A percentile compares a stretch with the other conserved stretches of the same genome.
Conservation (phyloP, 2,888 invertebrate species). For the Nemoura dubitans region DNA sequence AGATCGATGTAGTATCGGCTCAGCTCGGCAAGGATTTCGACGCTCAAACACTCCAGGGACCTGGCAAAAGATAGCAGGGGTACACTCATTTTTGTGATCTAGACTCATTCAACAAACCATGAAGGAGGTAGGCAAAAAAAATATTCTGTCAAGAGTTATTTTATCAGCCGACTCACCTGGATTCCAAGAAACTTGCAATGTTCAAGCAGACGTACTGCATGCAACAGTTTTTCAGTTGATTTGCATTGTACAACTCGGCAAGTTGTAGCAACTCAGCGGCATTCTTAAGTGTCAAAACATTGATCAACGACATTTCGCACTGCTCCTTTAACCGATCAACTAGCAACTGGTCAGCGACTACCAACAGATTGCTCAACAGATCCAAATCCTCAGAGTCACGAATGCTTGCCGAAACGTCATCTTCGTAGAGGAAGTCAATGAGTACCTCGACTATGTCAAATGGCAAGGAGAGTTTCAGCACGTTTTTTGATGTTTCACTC, state of each 20-base stretch:
- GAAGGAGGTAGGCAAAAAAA: no score
- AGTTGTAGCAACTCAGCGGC: conserved; percentile 80
- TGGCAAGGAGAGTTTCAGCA: conserved; percentile 68
- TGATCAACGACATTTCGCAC: conserved; percentile 73
- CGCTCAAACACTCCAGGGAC: conserved; percentile 71
- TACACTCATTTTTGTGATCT: no score
- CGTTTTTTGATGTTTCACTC: conserved; percentile 61
- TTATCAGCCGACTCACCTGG: conserved; percentile 58
- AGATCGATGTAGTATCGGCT: conserved; percentile 73
- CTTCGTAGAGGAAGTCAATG: conserved; percentile 80
- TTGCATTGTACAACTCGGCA: conserved; percentile 78
- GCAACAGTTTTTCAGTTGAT: conserved; percentile 74
- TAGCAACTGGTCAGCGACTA: conserved; percentile 83
- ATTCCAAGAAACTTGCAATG: conserved; percentile 75
- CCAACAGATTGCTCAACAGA: conserved; percentile 76
- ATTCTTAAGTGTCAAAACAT: conserved; percentile 76
- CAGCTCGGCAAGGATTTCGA: conserved; percentile 70
- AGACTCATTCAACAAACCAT: no score
- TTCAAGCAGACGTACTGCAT: conserved; percentile 83
- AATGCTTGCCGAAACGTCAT: conserved; percentile 67
- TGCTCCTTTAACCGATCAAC: conserved; percentile 75
- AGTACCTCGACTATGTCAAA: conserved; percentile 71
- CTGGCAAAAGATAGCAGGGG: conserved; percentile 54
- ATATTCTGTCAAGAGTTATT: neutral
- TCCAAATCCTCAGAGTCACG: conserved; percentile 73